Conservation (phyloP, 37 sponge, comb jelly and placozoan species). For the Bolinopsis microptera region DNA sequence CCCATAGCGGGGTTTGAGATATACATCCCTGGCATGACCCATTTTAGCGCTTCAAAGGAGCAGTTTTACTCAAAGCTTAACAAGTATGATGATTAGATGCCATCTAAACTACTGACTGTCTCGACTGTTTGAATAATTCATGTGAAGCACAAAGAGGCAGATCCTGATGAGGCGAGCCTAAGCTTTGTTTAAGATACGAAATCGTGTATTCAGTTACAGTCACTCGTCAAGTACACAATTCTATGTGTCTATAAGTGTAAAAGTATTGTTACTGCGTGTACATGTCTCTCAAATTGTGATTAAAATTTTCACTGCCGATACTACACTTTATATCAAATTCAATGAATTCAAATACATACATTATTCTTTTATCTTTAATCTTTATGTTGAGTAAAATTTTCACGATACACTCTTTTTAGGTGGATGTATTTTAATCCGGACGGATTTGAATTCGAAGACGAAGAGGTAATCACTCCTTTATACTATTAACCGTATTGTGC, state of each 20-base stretch:
- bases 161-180: neutral
- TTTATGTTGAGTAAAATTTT: neutral
- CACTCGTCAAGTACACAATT: too few relatives aligned
- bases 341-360: neutral
- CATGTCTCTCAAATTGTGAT: neutral
- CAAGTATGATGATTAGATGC: too few relatives aligned
- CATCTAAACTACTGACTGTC: too few relatives aligned
- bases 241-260: too few relatives aligned
- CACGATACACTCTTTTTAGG: neutral
- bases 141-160: neutral
- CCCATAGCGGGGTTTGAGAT: too few relatives aligned
- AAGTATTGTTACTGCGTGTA: neutral
- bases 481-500: neutral
- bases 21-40: too few relatives aligned
- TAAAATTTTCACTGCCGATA: neutral
- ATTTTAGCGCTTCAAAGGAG: too few relatives aligned
- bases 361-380: neutral
- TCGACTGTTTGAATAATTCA: neutral
- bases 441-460: slow-evolving; percentile 42
- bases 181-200: too few relatives aligned
- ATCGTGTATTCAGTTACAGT: neutral
- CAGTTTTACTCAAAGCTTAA: too few relatives aligned
- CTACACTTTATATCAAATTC: neutral
- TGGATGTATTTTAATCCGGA: slow-evolving; percentile 62
- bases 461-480: neutral